These are phyloP conservation scores for Gorsachius goisagi DNA, from an alignment of 2,113 vertebrate species.

Conservation along the genomic window DNA sequence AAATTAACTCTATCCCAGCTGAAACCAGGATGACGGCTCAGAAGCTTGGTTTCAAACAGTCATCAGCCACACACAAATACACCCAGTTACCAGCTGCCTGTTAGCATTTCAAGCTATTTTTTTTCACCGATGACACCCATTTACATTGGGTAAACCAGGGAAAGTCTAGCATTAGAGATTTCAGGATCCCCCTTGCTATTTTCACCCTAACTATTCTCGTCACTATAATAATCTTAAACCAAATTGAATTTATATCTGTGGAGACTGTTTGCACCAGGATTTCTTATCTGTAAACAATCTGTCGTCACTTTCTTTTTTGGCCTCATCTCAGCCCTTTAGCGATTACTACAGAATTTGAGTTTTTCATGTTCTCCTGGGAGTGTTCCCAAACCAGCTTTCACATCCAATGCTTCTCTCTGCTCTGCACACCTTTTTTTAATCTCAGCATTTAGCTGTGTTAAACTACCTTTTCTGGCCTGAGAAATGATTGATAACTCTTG, in stretches of 20 bases:
- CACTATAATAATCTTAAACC: not conserved
- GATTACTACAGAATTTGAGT: not conserved
- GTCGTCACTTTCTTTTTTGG: not conserved
- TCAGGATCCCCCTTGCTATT: not conserved
- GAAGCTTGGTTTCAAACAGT: not conserved
- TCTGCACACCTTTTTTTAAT: not conserved
- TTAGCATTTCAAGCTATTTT: not conserved
- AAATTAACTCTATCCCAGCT: too few species aligned
- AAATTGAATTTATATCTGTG: not conserved
- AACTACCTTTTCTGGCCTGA: not conserved
- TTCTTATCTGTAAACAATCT: not conserved
- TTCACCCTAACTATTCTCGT: not conserved
- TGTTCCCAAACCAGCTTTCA: not conserved
- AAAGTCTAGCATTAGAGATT: not conserved
- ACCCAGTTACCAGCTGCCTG: not conserved
- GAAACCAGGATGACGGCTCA: too few species aligned
- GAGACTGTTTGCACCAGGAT: not conserved
- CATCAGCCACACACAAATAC: not conserved
- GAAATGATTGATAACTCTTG: constrained; percentile 7
- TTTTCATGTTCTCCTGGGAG: not conserved
- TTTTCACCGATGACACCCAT: not conserved
- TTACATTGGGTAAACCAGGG: not conserved
- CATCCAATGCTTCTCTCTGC: not conserved
- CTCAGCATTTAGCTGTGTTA: not conserved
- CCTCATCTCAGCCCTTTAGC: not conserved